Base-by-base conservation (phyloP, 2,888 invertebrate genomes). In the Drosophila histrio region DNA sequence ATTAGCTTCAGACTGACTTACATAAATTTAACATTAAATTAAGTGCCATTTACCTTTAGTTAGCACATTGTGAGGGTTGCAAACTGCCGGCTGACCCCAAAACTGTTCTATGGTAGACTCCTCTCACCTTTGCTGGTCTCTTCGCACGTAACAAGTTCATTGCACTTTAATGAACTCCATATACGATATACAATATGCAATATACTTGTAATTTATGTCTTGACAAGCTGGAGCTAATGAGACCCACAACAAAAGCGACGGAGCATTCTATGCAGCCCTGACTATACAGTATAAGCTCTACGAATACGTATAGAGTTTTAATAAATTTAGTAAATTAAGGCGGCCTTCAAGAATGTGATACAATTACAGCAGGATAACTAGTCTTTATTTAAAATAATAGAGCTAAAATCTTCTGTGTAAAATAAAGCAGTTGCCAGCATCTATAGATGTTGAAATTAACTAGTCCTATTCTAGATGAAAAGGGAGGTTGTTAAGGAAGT, bases 21-120 rank as follows among this genome's bases (percentile, higher is more conserved):
- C 87, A 81, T 83, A 86, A 79, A 87, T 84, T 86, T 57, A 75
- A 74, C 81, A 85, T 86, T 75, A 87, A 87, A 87, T 87, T 79
- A 83, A 86, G 79, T 86, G 76, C 69, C 73, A 63, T 79, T 80
- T 72, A 79, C 80, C 77, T 60, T 41, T 21, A 11, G 32, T 9
- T 13, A 34, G 19, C 28, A 22, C 43, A 7, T 59, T 44, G 44
- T 39, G 44, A 70, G 74, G 70, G 64, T 63, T 57, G 66, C 54
- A 44, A 26, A 46, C 62, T 53, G 32, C 53, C 44, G 19, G 64
- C 46, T 68, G 74, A 62, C 72, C 68, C 66, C 54, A 71, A 61
- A 38, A 52, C 17, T 43, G 15, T 43, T 15, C 34, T 34, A 36
- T 15, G 36, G 46, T 36, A 4, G 15, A 19, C 19, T 7, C 19